Base-by-base conservation (phyloP, 2,888 invertebrate genomes). In the Trypoxylon attenuatum region DNA sequence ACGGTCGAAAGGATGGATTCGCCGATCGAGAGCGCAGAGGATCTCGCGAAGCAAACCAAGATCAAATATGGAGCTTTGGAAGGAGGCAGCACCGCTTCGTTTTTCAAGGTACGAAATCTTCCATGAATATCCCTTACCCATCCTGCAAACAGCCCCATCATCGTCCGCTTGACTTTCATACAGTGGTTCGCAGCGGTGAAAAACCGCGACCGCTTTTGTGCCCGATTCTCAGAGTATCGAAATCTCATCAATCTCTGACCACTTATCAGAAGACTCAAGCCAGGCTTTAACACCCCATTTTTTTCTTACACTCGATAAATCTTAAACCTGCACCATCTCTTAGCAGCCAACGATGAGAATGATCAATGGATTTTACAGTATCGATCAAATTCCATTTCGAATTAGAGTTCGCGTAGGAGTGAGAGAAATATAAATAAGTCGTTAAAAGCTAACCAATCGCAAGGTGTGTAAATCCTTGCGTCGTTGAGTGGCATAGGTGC, bases 1-100 rank as follows among this genome's bases (percentile, higher is more conserved):
- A 97, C 97, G 0, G 95, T 94, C 80, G 95, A 96, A 29, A 91
- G 96, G 27, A 94, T 95, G 93, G 95, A 94, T 63, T 93, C 93
- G 38, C 94, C 96, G 1, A 97, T 99, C 63, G 94, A 94, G 83
- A 94, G 92, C 79, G 97, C 95, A 0, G 97, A 98, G 82, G 98
- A 98, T 87, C 90, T 99, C 61, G 95, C 96, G 0, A 92, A 93
- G 81, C 98, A 99, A 87, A 95, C 92, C n/a, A 95, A 95, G 87
- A 97, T 99, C 73, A 97, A 97, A 87, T 99, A 97, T 86, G 99
- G 99, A 2, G 94, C 94, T n/a, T 88, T 97, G n/a, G 80, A 85
- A 33, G 94, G 94, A 16, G 99, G 98, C 13, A 95, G 98, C 2
- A 98, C 98, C 0, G 91, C 92, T 80, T 91, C 92, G 0, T 99